Conservation (phyloP, 1,140 invertebrate species). For the honey bee (Apis mellifera) region Amel_HAv3.1 CM009931.2:3862501-3863000, state of each 20-base stretch:
- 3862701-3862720: constrained; percentile 74
- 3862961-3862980: background rate
- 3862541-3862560: background rate
- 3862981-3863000: background rate
- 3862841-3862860: constrained; percentile 69
- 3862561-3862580: constrained; percentile 21
- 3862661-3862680: constrained; percentile 71
- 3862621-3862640: constrained; percentile 68
- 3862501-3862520: too few relatives aligned
- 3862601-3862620: constrained; percentile 5
- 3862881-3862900: constrained; percentile 22
- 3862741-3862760: constrained; percentile 34
- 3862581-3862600: constrained; percentile 54
- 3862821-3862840: constrained; percentile 71
- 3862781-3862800: constrained; percentile 13
- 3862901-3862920: constrained; percentile 69
- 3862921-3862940: constrained; percentile 67
- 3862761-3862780: constrained; percentile 50
- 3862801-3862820: constrained; percentile 65
- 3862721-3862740: constrained; percentile 68
- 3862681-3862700: constrained; percentile 75
- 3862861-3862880: too few relatives aligned
- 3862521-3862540: too few relatives aligned
- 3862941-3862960: constrained; percentile 49
- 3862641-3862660: constrained; percentile 15